phyloP scores from a whole-genome alignment of 2,797 vertebrate species.

The Typhlichthys subterraneus region DNA sequence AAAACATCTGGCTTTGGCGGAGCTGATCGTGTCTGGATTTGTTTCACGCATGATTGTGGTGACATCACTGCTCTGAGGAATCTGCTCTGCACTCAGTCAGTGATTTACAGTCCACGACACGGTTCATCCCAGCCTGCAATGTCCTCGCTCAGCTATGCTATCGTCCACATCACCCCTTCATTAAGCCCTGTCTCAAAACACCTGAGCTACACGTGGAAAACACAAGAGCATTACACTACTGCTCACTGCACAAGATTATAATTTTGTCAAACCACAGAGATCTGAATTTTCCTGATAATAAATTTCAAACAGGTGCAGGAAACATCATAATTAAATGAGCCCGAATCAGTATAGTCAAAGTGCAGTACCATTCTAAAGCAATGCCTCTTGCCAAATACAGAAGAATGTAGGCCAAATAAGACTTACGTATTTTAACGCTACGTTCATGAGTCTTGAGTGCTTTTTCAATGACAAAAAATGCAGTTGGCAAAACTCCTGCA shows the following conservation, averaged over 20 bases:
- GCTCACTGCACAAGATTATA: slow-evolving; percentile 22
- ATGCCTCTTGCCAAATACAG: too few relatives aligned
- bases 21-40: slow-evolving; percentile 81
- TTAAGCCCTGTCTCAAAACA: slow-evolving; percentile 56
- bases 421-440: too few relatives aligned
- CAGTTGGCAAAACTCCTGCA: slow-evolving; percentile 25
- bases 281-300: too few relatives aligned
- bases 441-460: neutral
- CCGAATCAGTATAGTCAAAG: slow-evolving; percentile 4
- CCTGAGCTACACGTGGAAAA: slow-evolving; percentile 26
- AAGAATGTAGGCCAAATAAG: neutral
- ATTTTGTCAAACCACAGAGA: too few relatives aligned
- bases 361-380: too few relatives aligned
- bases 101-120: slow-evolving; percentile 73
- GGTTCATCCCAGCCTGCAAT: slow-evolving; percentile 67
- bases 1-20: slow-evolving; percentile 76
- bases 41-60: slow-evolving; percentile 71
- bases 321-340: slow-evolving; percentile 18
- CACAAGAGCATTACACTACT: slow-evolving; percentile 40
- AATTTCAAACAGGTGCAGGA: slow-evolving; percentile 17
- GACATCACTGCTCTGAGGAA: slow-evolving; percentile 79
- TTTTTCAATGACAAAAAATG: slow-evolving; percentile 37
- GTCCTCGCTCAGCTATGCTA: slow-evolving; percentile 51
- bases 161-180: slow-evolving; percentile 61
- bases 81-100: slow-evolving; percentile 62